Base-by-base conservation (phyloP, 2,888 invertebrate genomes). In the Diploptera punctata region DNA sequence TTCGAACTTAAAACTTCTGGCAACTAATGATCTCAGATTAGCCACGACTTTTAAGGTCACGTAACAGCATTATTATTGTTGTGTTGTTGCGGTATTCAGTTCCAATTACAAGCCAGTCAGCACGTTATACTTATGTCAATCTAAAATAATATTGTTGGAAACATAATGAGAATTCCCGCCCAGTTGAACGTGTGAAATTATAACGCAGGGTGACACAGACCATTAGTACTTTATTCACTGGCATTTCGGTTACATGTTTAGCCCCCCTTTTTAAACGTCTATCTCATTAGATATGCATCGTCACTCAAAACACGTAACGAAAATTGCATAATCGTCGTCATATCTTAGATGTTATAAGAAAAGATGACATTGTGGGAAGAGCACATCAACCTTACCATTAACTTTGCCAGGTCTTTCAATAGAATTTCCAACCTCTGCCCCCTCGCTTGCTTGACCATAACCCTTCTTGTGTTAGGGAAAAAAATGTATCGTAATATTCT, bases 211-310 rank as follows among this genome's bases (percentile, higher is more conserved):
- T 7, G n/a, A 5, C 2, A n/a, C 16, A 24, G 57, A 16, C 57
- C 57, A 57, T 57, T 57, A 57, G 57, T 29, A 16, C 29, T 29
- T 57, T 57, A 4, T 57, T 13, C n/a, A 57, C 57, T 29, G 18
- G 13, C 33, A 54, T 71, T 71, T 71, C 71, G 71, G 71, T 71
- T 71, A 65, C 67, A 65, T 57, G 29, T 57, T 57, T 29, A 57
- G 29, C 71, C 43, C 7, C 33, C 33, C 10, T 33, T 33, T 10
- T 7, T 5, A 33, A 71, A 67, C 24, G 33, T 65, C 67, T 54
- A 54, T 29, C 71, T 71, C 71, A 71, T 71, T 71, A 21, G 38
- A 43, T 71, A 71, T 71, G 71, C 71, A 71, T 71, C 71, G 71
- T 71, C 71, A 71, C 71, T 71, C 71, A 65, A 65, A 29, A 49